phyloP scores from a whole-genome alignment of 2,797 vertebrate species.

The Graptemys geographica region DNA sequence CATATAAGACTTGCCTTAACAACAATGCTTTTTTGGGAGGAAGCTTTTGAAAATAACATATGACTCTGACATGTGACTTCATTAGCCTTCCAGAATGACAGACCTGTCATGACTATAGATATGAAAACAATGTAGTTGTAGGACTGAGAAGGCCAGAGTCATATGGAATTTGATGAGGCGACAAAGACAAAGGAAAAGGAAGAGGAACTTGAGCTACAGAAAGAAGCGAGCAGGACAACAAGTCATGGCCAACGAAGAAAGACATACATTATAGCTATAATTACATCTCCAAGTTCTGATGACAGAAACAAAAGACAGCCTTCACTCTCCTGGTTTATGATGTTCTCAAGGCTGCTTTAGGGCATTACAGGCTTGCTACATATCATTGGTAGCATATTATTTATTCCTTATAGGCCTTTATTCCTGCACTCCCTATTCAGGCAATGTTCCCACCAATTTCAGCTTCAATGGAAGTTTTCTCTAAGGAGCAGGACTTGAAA shows the following conservation, averaged over 20 bases:
- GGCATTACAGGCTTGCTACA: neutral
- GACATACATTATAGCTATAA: neutral
- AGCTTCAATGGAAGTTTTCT: neutral
- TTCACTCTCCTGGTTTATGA: neutral
- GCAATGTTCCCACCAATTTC: rapidly evolving
- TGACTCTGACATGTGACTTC: neutral
- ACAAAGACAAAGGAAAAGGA: neutral
- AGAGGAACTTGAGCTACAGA: neutral
- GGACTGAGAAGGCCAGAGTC: neutral
- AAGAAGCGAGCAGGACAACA: neutral
- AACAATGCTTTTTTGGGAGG: neutral
- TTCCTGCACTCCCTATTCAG: neutral
- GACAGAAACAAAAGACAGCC: neutral
- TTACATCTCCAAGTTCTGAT: neutral
- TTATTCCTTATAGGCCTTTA: neutral
- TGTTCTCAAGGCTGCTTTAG: neutral
- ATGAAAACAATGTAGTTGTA: neutral
- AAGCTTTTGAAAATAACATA: neutral
- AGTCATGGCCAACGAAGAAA: neutral
- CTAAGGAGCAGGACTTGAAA: neutral
- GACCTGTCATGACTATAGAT: too few relatives aligned
- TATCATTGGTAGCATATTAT: neutral
- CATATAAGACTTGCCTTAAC: neutral
- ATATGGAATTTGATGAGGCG: neutral
- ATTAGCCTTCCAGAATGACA: too few relatives aligned